phyloP scores from a whole-genome alignment of 1,140 invertebrate species.

The Euura saliciscinereae region DNA sequence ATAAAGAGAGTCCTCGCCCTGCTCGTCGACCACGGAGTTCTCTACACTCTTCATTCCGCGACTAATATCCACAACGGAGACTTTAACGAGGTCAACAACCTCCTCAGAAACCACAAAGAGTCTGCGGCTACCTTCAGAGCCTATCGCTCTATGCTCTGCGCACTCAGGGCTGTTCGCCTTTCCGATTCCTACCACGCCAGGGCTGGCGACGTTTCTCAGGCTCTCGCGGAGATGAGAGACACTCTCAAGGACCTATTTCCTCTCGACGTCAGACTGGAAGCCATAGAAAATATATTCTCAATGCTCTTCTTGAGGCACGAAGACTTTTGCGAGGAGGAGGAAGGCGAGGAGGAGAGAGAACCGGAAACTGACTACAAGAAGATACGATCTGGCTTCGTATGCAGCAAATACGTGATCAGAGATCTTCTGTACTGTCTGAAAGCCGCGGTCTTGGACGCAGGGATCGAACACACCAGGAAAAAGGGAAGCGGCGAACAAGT shows the following conservation, averaged over 20 bases:
- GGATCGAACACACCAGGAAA: constrained; percentile 24
- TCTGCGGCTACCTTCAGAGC: constrained; percentile 34
- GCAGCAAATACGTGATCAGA: constrained; percentile 45
- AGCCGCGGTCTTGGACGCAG: constrained; percentile 23
- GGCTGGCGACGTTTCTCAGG: constrained; percentile 22
- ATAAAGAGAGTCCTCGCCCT: constrained; percentile 34
- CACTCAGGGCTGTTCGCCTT: constrained; percentile 42
- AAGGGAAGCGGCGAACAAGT: constrained; percentile 28
- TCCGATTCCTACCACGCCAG: constrained; percentile 36
- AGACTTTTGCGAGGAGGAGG: constrained; percentile 39
- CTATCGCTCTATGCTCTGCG: constrained; percentile 38
- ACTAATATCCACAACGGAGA: constrained; percentile 43
- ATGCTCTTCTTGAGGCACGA: constrained; percentile 47
- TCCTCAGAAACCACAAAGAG: constrained; percentile 33
- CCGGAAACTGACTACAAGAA: constrained; percentile 5
- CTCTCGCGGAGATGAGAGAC: constrained; percentile 33
- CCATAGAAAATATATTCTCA: constrained; percentile 47
- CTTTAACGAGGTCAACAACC: constrained; percentile 30
- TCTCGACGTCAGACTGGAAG: constrained; percentile 37
- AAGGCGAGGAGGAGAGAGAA: constrained; percentile 17
- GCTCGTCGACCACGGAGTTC: constrained; percentile 35
- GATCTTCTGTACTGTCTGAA: constrained; percentile 39
- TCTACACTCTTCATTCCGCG: constrained; percentile 38
- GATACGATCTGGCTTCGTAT: constrained; percentile 38
- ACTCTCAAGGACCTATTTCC: constrained; percentile 36